These are phyloP conservation scores for Zaprionus obscuricornis DNA, from an alignment of 2,888 invertebrate species.

Conservation along the genomic window DNA sequence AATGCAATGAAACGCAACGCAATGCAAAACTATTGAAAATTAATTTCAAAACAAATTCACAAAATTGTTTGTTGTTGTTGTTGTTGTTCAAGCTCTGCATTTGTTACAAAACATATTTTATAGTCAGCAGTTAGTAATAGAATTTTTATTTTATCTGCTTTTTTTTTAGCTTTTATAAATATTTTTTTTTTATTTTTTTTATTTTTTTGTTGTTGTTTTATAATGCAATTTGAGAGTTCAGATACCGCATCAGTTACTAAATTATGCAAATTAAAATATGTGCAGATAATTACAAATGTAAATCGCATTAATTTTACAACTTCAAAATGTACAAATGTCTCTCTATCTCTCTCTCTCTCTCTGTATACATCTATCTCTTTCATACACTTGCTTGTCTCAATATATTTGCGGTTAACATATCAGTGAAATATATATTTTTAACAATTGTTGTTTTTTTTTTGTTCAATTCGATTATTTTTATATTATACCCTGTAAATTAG, in stretches of 20 bases:
- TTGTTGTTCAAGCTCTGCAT: no score
- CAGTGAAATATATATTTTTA: constrained; percentile 30
- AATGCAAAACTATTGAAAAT: constrained; percentile 47
- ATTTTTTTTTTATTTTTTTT: background rate
- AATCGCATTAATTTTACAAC: constrained; percentile 69
- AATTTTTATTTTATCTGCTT: background rate
- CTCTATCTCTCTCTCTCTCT: no score
- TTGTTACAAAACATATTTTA: no score
- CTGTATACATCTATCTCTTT: no score
- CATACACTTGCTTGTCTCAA: no score
- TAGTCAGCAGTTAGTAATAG: no score
- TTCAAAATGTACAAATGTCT: no score
- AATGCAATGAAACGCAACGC: background rate
- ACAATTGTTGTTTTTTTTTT: constrained; percentile 14
- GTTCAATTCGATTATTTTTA: constrained; percentile 18
- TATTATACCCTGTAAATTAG: constrained; percentile 3
- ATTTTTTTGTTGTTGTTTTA: background rate
- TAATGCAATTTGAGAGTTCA: constrained; percentile 19
- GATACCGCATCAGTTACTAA: constrained; percentile 56
- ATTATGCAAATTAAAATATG: constrained; percentile 77
- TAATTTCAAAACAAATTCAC: constrained; percentile 61
- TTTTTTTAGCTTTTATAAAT: background rate
- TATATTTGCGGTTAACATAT: constrained; percentile 69
- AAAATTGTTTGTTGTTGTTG: no score
- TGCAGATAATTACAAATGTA: constrained; percentile 73